phyloP scores from a whole-genome alignment of 2,113 vertebrate genomes.

The Datnioides undecimradiatus region DNA sequence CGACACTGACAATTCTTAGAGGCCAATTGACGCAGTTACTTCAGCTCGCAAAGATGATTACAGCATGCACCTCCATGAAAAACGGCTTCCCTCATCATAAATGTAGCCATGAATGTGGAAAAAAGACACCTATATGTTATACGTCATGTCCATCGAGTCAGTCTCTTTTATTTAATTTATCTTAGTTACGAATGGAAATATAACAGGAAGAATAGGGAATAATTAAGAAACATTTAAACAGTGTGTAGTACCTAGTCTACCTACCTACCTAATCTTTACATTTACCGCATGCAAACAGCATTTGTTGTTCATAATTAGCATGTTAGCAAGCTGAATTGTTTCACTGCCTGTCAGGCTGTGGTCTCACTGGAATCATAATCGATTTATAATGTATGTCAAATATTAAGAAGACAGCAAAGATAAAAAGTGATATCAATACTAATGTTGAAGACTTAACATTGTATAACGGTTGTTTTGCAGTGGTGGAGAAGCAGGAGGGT shows the following conservation, averaged over 20 bases:
- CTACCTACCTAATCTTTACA: too few relatives aligned
- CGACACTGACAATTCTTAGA: background rate
- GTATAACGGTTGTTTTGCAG: constrained; percentile 64
- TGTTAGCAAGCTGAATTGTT: too few relatives aligned
- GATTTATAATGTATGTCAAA: background rate
- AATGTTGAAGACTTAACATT: background rate
- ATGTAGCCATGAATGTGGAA: background rate
- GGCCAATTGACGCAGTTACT: background rate
- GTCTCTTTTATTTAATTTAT: too few relatives aligned
- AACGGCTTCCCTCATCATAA: background rate
- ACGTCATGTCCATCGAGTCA: background rate
- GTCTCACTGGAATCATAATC: background rate
- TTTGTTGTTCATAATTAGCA: too few relatives aligned
- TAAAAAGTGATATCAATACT: background rate
- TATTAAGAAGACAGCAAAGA: background rate
- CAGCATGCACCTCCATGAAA: background rate
- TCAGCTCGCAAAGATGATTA: background rate
- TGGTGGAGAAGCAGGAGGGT: constrained; percentile 79
- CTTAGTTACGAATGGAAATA: too few relatives aligned
- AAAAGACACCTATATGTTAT: background rate
- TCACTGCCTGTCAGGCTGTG: background rate
- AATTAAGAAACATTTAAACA: too few relatives aligned
- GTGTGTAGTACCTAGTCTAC: too few relatives aligned
- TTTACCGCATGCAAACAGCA: too few relatives aligned
- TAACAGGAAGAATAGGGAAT: too few relatives aligned